Conservation (phyloP, 2,888 invertebrate genomes). For the Drosophila antonietae region DNA sequence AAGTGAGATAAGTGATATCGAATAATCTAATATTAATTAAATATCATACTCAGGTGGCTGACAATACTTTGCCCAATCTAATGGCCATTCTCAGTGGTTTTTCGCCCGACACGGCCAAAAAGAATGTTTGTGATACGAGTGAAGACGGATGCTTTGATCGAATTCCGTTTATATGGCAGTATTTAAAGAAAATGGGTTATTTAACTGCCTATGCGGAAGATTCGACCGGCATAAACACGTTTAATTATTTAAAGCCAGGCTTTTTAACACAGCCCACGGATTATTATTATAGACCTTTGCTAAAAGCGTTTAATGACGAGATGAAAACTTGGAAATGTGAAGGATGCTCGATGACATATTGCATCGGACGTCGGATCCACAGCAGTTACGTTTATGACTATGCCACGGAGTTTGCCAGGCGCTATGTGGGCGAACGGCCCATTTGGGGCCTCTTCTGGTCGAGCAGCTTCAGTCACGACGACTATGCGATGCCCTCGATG, state of each 20-base stretch:
- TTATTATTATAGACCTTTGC: constrained; percentile 90
- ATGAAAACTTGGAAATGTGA: constrained; percentile 42
- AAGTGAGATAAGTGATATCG: not conserved
- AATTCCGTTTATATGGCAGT: constrained; percentile 90
- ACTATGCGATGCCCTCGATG: constrained; percentile 87
- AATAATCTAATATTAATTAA: not conserved
- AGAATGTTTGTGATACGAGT: constrained; percentile 84
- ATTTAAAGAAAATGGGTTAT: constrained; percentile 88
- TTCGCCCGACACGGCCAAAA: constrained; percentile 84
- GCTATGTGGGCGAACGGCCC: constrained; percentile 86
- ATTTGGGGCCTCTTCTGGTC: constrained; percentile 91
- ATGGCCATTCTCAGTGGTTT: constrained; percentile 91
- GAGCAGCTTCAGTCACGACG: constrained; percentile 89
- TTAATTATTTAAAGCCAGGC: constrained; percentile 88
- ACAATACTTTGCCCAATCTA: constrained; percentile 95
- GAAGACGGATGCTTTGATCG: constrained; percentile 87
- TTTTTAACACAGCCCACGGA: constrained; percentile 90
- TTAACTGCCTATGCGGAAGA: constrained; percentile 92
- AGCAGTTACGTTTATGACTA: constrained; percentile 88
- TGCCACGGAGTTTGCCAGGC: constrained; percentile 87
- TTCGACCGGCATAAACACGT: constrained; percentile 85
- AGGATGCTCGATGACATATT: constrained; percentile 82
- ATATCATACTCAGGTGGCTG: constrained; percentile 87
- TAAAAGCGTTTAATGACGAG: constrained; percentile 87
- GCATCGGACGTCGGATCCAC: constrained; percentile 87